Evolutionary conservation across 2,797 vertebrate species (phyloP).

Genomic region (Crenuchus spilurus): DNA sequence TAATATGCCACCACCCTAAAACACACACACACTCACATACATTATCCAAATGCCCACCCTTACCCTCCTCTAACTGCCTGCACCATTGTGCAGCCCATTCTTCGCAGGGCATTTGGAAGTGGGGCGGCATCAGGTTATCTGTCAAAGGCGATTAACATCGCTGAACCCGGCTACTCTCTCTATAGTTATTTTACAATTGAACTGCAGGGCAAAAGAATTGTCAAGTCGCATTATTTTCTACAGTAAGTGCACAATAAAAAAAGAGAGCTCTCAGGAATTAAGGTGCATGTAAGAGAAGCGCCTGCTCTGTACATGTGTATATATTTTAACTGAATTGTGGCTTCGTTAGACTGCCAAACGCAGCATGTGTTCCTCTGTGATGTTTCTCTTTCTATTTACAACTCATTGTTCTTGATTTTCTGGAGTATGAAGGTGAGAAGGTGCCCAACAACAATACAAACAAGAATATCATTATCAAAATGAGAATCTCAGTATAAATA

Average conservation of each 20-base stretch:
- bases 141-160: constrained; percentile 66
- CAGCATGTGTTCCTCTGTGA: too few relatives aligned
- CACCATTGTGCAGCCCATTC: constrained; percentile 20
- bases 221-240: constrained; percentile 52
- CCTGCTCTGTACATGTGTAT: too few relatives aligned
- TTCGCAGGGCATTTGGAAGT: constrained; percentile 45
- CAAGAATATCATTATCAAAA: too few relatives aligned
- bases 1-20: constrained; percentile 49
- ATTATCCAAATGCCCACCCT: constrained; percentile 51
- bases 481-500: too few relatives aligned
- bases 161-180: constrained; percentile 40
- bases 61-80: constrained; percentile 11
- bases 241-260: constrained; percentile 22
- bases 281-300: constrained; percentile 20
- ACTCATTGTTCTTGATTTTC: too few relatives aligned
- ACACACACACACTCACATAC: constrained; percentile 37
- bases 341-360: too few relatives aligned
- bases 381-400: too few relatives aligned
- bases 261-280: constrained; percentile 28
- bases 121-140: constrained; percentile 62
- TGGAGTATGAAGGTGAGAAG: too few relatives aligned
- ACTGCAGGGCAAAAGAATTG: constrained; percentile 59
- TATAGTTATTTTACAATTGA: constrained; percentile 62
- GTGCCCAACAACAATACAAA: too few relatives aligned
- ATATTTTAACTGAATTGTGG: too few relatives aligned